Conservation (phyloP, 2,888 invertebrate species). For the Gymnoscelis rufifasciata region DNA sequence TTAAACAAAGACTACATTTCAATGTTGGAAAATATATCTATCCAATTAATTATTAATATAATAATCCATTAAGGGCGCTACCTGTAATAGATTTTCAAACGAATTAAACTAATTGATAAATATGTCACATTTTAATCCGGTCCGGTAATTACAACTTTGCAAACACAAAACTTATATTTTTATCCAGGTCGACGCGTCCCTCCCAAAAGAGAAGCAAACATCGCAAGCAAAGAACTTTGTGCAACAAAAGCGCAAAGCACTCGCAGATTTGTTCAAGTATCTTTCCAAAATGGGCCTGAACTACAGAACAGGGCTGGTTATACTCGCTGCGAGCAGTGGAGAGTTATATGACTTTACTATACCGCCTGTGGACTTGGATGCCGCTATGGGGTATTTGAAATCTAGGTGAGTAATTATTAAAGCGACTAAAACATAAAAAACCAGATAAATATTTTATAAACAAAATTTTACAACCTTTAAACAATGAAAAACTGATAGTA, state of each 20-base stretch:
- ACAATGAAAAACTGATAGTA: no score
- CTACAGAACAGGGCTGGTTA: constrained; percentile 87
- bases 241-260: constrained; percentile 89
- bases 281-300: constrained; percentile 87
- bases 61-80: no score
- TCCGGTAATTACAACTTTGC: no score
- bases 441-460: no score
- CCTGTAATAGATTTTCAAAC: no score
- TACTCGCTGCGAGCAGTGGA: constrained; percentile 66
- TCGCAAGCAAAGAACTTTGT: constrained; percentile 89
- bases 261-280: constrained; percentile 91
- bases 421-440: no score
- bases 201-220: constrained; percentile 85
- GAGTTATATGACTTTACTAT: constrained; percentile 81
- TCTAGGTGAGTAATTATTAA: constrained; percentile 48
- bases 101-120: no score
- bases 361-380: constrained; percentile 84
- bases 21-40: no score
- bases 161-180: neutral
- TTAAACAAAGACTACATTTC: no score
- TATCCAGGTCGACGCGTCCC: constrained; percentile 72
- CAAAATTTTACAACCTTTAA: no score
- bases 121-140: no score
- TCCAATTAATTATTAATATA: no score
- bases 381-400: constrained; percentile 76